Percentiles rank a stretch among this genome's conserved stretches.
phyloP scores from a whole-genome alignment of 1,140 invertebrate species.

The Drosophila seguyi region DNA sequence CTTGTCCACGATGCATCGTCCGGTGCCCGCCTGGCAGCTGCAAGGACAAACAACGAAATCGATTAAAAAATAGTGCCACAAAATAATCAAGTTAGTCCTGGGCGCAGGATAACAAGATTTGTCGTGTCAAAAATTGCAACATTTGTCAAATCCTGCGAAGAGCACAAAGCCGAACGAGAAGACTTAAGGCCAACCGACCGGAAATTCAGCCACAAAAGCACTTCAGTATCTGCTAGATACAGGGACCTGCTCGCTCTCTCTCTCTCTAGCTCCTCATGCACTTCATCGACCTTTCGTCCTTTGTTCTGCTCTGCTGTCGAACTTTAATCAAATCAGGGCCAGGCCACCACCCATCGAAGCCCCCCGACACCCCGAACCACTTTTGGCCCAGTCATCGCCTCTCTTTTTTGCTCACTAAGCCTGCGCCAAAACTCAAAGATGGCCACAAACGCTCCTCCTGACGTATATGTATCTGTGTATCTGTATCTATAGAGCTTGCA shows the following conservation, averaged over 20 bases:
- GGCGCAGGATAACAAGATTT: constrained; percentile 55
- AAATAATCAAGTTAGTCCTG: constrained; percentile 62
- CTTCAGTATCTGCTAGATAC: constrained; percentile 43
- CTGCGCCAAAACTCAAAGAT: constrained; percentile 79
- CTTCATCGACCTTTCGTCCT: constrained; percentile 42
- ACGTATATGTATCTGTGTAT: constrained; percentile 4
- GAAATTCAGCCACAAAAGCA: constrained; percentile 56
- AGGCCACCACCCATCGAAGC: constrained; percentile 17
- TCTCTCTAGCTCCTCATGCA: not conserved
- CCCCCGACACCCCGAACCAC: constrained; percentile 17
- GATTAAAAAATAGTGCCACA: constrained; percentile 46
- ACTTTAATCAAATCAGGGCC: constrained; percentile 78
- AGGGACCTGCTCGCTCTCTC: constrained; percentile 26
- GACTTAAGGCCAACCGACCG: constrained; percentile 50
- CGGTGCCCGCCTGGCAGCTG: constrained; percentile 98
- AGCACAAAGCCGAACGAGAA: constrained; percentile 14
- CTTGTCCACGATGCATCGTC: constrained; percentile 98
- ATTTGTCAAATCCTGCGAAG: constrained; percentile 67
- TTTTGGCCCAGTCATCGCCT: constrained; percentile 43
- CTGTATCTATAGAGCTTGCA: constrained; percentile 8
- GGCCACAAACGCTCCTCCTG: constrained; percentile 60
- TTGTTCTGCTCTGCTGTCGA: constrained; percentile 68
- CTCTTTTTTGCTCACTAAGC: constrained; percentile 61
- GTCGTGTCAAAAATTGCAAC: constrained; percentile 80
- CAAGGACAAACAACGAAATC: constrained; percentile 57